Evolutionary conservation across 2,113 vertebrate species (phyloP).

Genomic region (Marmota monax): DNA sequence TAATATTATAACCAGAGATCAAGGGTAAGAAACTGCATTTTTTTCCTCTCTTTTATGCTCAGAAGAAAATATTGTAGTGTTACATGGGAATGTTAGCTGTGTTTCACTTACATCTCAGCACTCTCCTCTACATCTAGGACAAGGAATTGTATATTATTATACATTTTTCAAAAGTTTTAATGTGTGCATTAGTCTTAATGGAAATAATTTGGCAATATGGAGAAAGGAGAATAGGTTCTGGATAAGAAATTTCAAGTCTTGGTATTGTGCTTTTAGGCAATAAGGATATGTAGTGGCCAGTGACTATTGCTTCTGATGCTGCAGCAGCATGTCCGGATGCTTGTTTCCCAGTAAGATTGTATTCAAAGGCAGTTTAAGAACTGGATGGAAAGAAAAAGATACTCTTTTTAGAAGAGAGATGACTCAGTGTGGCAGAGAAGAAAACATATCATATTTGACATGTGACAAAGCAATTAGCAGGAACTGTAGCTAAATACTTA

Average conservation of each 20-base stretch:
- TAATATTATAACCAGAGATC: slow-evolving; percentile 81
- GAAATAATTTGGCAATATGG: slow-evolving; percentile 81
- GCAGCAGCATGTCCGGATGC: slow-evolving; percentile 86
- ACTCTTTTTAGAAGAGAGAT: slow-evolving; percentile 76
- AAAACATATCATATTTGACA: slow-evolving; percentile 85
- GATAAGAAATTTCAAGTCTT: slow-evolving; percentile 85
- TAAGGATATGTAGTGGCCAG: slow-evolving; percentile 85
- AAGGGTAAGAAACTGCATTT: slow-evolving; percentile 82
- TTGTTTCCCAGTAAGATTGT: slow-evolving; percentile 82
- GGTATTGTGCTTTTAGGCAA: slow-evolving; percentile 84
- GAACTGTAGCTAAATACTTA: slow-evolving; percentile 82
- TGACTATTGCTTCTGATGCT: slow-evolving; percentile 80
- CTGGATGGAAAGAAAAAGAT: slow-evolving; percentile 69
- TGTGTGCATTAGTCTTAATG: slow-evolving; percentile 77
- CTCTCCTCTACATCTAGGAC: slow-evolving; percentile 64
- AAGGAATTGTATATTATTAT: slow-evolving; percentile 54
- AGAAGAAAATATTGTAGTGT: slow-evolving; percentile 69
- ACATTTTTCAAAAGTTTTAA: slow-evolving; percentile 85
- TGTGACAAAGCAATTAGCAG: slow-evolving; percentile 85
- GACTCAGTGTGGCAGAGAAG: slow-evolving; percentile 82
- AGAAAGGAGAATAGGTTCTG: slow-evolving; percentile 79
- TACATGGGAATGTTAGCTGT: slow-evolving; percentile 78
- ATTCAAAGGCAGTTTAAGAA: slow-evolving; percentile 78
- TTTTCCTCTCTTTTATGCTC: slow-evolving; percentile 54
- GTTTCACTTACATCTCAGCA: slow-evolving; percentile 80